phyloP scores from a whole-genome alignment of 1,140 invertebrate species.

The Drosophila tristis region DNA sequence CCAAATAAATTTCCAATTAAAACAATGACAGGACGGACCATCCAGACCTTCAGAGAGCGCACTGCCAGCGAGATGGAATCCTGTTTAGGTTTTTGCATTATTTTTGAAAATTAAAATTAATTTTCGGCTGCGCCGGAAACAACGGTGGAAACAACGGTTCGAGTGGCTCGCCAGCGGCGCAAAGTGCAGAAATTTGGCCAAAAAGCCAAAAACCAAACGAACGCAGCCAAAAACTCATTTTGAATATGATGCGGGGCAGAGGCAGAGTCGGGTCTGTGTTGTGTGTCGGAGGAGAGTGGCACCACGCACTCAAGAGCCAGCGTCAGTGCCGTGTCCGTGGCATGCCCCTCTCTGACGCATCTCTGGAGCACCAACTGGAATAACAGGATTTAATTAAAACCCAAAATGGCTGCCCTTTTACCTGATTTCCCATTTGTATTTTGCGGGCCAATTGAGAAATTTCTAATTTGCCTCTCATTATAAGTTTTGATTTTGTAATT shows the following conservation, averaged over 20 bases:
- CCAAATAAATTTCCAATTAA: slow-evolving; percentile 79
- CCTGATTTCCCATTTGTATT: slow-evolving; percentile 49
- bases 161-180: slow-evolving; percentile 41
- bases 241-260: slow-evolving; percentile 27
- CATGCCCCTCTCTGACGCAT: slow-evolving; percentile 10
- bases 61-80: slow-evolving; percentile 7
- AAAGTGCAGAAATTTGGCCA: slow-evolving; percentile 33
- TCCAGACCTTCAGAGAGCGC: background rate
- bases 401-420: slow-evolving; percentile 59
- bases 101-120: slow-evolving; percentile 65
- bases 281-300: background rate
- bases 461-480: slow-evolving; percentile 68
- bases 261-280: slow-evolving; percentile 35
- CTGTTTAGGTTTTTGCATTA: slow-evolving; percentile 43
- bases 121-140: slow-evolving; percentile 35
- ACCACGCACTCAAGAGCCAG: slow-evolving; percentile 28
- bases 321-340: slow-evolving; percentile 47
- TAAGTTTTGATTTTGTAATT: slow-evolving; percentile 77
- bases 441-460: slow-evolving; percentile 60
- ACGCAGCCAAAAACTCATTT: slow-evolving; percentile 69
- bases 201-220: slow-evolving; percentile 44
- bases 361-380: slow-evolving; percentile 36
- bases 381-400: slow-evolving; percentile 75
- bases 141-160: slow-evolving; percentile 21
- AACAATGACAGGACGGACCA: slow-evolving; percentile 27